phyloP scores from a whole-genome alignment of 2,888 invertebrate species.

The Epinotia demarniana region DNA sequence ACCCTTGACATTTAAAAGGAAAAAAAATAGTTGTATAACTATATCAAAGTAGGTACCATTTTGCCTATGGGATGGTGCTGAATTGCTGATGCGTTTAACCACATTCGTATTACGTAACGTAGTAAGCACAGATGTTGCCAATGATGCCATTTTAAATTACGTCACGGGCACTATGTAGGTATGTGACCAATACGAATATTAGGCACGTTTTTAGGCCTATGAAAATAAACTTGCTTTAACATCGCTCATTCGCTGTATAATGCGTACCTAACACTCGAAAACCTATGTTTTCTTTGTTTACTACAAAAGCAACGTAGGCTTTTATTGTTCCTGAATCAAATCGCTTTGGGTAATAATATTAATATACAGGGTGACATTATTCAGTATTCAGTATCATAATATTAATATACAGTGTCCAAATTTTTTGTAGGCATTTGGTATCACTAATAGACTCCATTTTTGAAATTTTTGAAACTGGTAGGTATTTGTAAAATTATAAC shows the following conservation, averaged over 20 bases:
- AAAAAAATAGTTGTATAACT: too few species aligned
- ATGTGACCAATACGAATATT: not conserved
- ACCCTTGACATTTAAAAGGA: too few species aligned
- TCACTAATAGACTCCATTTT: too few species aligned
- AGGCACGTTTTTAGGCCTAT: slow-evolving; percentile 20
- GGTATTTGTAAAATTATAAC: too few species aligned
- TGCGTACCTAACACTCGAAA: not conserved
- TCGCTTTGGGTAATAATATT: slow-evolving; percentile 38
- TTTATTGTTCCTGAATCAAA: slow-evolving; percentile 34
- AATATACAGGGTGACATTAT: too few species aligned
- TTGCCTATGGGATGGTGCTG: too few species aligned
- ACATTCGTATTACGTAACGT: slow-evolving; percentile 2
- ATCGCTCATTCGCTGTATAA: not conserved
- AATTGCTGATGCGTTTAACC: not conserved
- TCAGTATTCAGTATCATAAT: too few species aligned
- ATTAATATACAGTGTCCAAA: too few species aligned
- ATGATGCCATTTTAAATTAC: slow-evolving; percentile 27
- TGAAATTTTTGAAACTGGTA: too few species aligned
- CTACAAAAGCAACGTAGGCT: slow-evolving; percentile 30
- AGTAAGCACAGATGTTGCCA: slow-evolving; percentile 31
- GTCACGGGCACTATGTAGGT: slow-evolving; percentile 1
- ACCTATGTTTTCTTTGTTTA: slow-evolving; percentile 11
- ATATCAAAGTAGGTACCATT: too few species aligned
- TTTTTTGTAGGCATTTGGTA: too few species aligned
- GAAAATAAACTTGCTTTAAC: not conserved